These are phyloP conservation scores for Spisula subtruncata DNA, from an alignment of 2,888 invertebrate genomes.

Conservation along the genomic window DNA sequence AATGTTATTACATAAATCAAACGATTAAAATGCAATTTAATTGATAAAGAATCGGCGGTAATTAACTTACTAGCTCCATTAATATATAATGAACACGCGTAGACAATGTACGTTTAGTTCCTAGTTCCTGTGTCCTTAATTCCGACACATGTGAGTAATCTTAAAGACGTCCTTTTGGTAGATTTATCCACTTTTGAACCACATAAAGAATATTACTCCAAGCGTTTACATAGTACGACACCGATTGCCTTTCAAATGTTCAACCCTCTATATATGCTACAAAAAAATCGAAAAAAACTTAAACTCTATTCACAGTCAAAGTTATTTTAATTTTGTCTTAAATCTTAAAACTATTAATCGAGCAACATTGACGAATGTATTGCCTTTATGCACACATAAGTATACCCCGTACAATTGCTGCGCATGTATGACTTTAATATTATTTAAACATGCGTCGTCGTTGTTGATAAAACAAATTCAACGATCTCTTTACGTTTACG, in stretches of 20 bases:
- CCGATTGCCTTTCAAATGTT: neutral
- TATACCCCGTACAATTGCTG: neutral
- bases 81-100: constrained; percentile 44
- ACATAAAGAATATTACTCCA: neutral
- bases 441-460: neutral
- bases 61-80: constrained; percentile 38
- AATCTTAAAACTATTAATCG: neutral
- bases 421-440: neutral
- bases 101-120: neutral
- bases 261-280: neutral
- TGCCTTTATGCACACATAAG: neutral
- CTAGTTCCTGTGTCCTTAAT: neutral
- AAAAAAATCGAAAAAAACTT: constrained; percentile 7
- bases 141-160: neutral
- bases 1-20: constrained; percentile 29
- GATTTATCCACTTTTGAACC: neutral
- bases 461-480: neutral
- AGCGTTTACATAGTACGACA: neutral
- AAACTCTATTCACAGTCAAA: constrained; percentile 2
- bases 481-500: neutral
- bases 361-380: neutral
- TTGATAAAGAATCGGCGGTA: constrained; percentile 44
- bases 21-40: constrained; percentile 41
- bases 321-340: neutral
- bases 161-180: neutral